Conservation (phyloP, 2,888 invertebrate species). For the Sinelater perroti region DNA sequence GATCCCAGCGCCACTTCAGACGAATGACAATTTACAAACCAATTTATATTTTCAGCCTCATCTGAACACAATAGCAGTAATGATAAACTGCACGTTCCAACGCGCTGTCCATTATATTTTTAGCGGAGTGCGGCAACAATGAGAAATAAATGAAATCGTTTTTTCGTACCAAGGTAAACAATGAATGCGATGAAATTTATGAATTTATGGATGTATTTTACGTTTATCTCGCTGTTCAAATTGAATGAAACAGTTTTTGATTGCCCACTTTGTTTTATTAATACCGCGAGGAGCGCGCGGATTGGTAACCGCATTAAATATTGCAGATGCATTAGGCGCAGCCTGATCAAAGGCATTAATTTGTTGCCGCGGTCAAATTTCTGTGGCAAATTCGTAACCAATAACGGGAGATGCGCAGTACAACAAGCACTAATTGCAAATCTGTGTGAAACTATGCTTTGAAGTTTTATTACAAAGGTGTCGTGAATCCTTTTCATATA, state of each 20-base stretch:
- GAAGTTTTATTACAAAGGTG: too few relatives aligned
- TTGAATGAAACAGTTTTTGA: slow-evolving; percentile 38
- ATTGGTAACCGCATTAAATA: slow-evolving; percentile 2
- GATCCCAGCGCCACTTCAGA: slow-evolving; percentile 34
- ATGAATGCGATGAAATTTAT: slow-evolving; percentile 41
- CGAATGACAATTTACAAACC: slow-evolving; percentile 51
- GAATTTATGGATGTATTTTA: slow-evolving; percentile 37
- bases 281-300: slow-evolving; percentile 2
- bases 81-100: slow-evolving; percentile 51
- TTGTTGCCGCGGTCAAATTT: too few relatives aligned
- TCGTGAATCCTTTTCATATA: too few relatives aligned
- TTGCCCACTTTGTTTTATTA: slow-evolving; percentile 36
- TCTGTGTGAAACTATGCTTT: too few relatives aligned
- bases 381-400: too few relatives aligned
- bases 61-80: slow-evolving; percentile 51
- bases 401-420: too few relatives aligned
- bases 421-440: too few relatives aligned
- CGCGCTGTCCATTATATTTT: slow-evolving; percentile 52
- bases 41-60: slow-evolving; percentile 53
- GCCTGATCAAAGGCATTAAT: too few relatives aligned
- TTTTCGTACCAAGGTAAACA: slow-evolving; percentile 44
- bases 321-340: too few relatives aligned
- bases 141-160: slow-evolving; percentile 51
- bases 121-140: slow-evolving; percentile 49
- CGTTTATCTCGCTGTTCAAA: slow-evolving; percentile 35